Percentiles rank a stretch among this genome's conserved stretches.
Conservation (phyloP, 2,888 invertebrate genomes). For the Synanthedon formicaeformis region DNA sequence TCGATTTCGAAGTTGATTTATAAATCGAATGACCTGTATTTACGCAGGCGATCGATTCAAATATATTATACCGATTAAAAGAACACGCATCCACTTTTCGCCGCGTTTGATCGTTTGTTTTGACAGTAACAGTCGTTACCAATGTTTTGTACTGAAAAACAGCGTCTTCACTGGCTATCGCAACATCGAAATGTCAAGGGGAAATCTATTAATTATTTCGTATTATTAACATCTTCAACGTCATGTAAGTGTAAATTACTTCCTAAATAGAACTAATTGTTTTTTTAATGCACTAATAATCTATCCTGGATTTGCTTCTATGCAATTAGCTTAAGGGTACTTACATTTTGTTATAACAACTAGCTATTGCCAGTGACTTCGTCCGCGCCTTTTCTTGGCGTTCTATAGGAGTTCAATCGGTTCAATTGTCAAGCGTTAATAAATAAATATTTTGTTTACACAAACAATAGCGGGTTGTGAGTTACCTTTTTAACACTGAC, state of each 20-base stretch:
- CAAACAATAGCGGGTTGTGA: too few species aligned
- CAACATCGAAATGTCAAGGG: not conserved
- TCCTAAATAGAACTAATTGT: slow-evolving; percentile 4
- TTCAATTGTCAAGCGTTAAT: too few species aligned
- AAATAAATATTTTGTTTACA: too few species aligned
- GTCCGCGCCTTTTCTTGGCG: too few species aligned
- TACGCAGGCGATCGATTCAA: slow-evolving; percentile 43
- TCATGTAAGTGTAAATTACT: slow-evolving; percentile 5
- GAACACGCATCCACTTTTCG: slow-evolving; percentile 25
- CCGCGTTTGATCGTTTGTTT: slow-evolving; percentile 9
- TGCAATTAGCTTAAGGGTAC: too few species aligned
- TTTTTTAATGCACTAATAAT: too few species aligned
- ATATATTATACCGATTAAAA: slow-evolving; percentile 45
- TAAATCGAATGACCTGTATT: slow-evolving; percentile 63
- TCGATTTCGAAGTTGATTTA: slow-evolving; percentile 67
- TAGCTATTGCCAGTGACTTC: too few species aligned
- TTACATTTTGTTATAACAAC: too few species aligned
- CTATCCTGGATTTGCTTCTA: too few species aligned
- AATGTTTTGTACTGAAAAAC: not conserved
- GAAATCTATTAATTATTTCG: not conserved
- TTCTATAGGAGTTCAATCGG: too few species aligned
- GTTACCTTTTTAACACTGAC: too few species aligned
- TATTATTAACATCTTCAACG: not conserved
- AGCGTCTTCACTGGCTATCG: not conserved
- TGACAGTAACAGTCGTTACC: not conserved